These are phyloP conservation scores for Lamellibrachia luymesi DNA, from an alignment of 1,140 invertebrate genomes.

Conservation along the genomic window DNA sequence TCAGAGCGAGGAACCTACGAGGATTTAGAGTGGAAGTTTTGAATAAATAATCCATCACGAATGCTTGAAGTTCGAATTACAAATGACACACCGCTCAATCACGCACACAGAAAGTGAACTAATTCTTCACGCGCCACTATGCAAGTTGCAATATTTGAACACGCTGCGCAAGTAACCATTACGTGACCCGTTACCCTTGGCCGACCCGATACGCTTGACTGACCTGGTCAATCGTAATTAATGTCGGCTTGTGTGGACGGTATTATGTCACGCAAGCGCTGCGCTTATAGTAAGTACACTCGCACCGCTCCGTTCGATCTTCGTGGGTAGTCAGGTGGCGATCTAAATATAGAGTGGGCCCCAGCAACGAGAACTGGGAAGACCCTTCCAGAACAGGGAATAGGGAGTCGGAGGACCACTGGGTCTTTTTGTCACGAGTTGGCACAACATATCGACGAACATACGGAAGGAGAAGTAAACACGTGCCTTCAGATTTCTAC, in stretches of 20 bases:
- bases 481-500: background rate
- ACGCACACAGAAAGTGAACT: background rate
- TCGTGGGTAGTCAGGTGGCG: too few relatives aligned
- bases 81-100: background rate
- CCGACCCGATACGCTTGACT: background rate
- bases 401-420: too few relatives aligned
- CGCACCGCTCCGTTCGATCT: too few relatives aligned
- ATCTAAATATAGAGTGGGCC: too few relatives aligned
- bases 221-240: background rate
- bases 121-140: background rate
- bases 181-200: background rate
- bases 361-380: too few relatives aligned
- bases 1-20: too few relatives aligned
- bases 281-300: background rate
- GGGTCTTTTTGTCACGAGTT: too few relatives aligned
- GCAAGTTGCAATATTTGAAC: background rate
- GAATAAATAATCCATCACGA: background rate
- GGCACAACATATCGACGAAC: background rate
- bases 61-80: background rate
- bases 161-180: conserved; percentile 10
- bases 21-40: too few relatives aligned
- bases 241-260: background rate
- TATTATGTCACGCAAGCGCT: background rate
- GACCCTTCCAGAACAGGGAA: too few relatives aligned
- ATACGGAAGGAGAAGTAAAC: background rate